Evolutionary conservation across 2,113 vertebrate genomes (phyloP), one percentile per base, ranked within the genome.

Genomic region (Mesocricetus auratus): DNA sequence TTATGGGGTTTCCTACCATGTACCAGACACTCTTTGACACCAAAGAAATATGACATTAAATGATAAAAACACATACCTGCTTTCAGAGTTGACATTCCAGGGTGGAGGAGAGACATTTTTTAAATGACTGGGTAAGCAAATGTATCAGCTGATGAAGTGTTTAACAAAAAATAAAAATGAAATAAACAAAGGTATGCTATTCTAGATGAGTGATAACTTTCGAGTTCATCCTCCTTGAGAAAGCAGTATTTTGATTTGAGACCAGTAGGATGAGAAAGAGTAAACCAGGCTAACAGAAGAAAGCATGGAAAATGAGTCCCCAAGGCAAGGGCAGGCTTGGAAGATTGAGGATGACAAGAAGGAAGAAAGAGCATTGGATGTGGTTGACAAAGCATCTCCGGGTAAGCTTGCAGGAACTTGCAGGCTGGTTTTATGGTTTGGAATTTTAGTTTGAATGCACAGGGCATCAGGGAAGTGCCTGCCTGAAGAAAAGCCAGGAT

Each of bases 71-170:
- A 85, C 60, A 36, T 62, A 58, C 60, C 26, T 92, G 22, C 36
- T 92, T 85, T 89, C 31, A 39, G 22, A 71, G 19, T 85, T 96
- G 45, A 92, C 17, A 39, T 89, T 89, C 62, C 71, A 62, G 16
- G 62, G 22, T 77, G 29, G 4, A 88, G 10, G 66, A 69, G 19
- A 69, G 45, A 26, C 19, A 26, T 22, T 53, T 73, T 39, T n/a
- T 24, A 56, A 88, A 73, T 3, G 42, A 50, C 31, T 45, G 66
- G 9, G 58, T 26, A 56, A 79, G 31, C 24, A 86, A 47, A 58
- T 86, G 21, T 36, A 86, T 50, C 68, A 31, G 11, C 2, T 31
- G 21, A 16, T 81, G 19, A 91, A 91, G 58, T 71, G 22, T 83
- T 21, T 69, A n/a, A 39, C 64, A 87, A 66, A 71, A 78, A 73